These are phyloP conservation scores for Lampris incognitus DNA, from an alignment of 2,113 vertebrate species.

Conservation along the genomic window DNA sequence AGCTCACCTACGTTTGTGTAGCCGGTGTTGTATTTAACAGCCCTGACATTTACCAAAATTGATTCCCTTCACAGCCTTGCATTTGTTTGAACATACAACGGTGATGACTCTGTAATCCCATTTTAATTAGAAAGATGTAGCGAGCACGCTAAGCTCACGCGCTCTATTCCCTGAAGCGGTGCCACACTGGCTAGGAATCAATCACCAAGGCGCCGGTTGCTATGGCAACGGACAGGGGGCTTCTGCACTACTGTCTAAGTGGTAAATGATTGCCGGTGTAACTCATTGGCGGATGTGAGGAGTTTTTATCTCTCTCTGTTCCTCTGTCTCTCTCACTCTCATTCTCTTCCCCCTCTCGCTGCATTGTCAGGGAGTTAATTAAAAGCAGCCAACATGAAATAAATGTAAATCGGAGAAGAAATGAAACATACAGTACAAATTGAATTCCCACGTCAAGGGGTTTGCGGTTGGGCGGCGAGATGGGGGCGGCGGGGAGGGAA, in stretches of 20 bases:
- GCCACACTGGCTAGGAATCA: conserved; percentile 96
- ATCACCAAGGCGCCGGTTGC: conserved; percentile 91
- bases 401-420: conserved; percentile 94
- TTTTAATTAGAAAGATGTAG: conserved; percentile 98
- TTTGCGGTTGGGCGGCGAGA: conserved; percentile 55
- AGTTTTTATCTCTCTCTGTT: conserved; percentile 88
- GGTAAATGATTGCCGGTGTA: conserved; percentile 93
- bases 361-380: conserved; percentile 95
- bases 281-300: conserved; percentile 86
- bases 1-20: conserved; percentile 65
- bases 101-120: conserved; percentile 91
- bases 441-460: conserved; percentile 89
- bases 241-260: conserved; percentile 92
- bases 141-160: conserved; percentile 88
- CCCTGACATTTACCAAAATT: conserved; percentile 91
- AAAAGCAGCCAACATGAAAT: conserved; percentile 95
- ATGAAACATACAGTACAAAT: conserved; percentile 94
- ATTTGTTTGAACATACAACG: conserved; percentile 90
- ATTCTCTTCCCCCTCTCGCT: conserved; percentile 80
- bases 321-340: conserved; percentile 68
- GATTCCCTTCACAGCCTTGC: conserved; percentile 81
- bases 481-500: conserved; percentile 21
- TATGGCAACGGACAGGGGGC: conserved; percentile 89
- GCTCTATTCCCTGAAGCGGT: conserved; percentile 89
- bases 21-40: conserved; percentile 79